Evolutionary conservation across 2,113 vertebrate species (phyloP), one percentile per base, ranked within the genome.

Genomic region (Ivindomyrus marchei): DNA sequence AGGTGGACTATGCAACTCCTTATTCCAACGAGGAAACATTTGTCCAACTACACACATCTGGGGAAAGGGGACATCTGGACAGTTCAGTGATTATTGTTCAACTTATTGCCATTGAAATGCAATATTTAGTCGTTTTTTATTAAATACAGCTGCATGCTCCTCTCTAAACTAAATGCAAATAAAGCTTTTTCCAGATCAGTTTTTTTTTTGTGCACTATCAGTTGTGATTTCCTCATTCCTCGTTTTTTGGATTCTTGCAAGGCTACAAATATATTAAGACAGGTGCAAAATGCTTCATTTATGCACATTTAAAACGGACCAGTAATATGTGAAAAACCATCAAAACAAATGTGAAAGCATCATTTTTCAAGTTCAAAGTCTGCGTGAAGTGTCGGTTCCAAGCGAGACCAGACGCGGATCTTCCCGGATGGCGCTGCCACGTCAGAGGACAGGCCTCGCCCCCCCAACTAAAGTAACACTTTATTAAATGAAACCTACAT

Each of bases 401-500:
- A 17, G 70, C 36, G 80, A 15, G 27, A 3, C 9, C 42, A 53
- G 7, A 39, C 53, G 58, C 92, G 93, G 93, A 91, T 88, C 70
- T 24, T 90, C 89, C 92, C 89, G 39, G 91, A 94, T 91, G 58
- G 42, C 90, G 91, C 91, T 96, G 97, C 97, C 98, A 98, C 98
- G 97, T 98, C 97, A 97, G 95, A 94, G 66, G 86, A 74, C 93
- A 92, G 90, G 89, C 87, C 89, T 88, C 58, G 5, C 31, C 49
- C 47, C 92, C 93, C 50, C 13, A 19, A 19, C 83, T 49, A 49
- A 80, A 42, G 74, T 39, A 19, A 80, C 62, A 27, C 1, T 4
- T 31, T 15, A 39, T 80, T 42, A 42, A 42, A 80, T 36, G 6
- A 15, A 42, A 17, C 74, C 4, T 39, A 80, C 7, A 80, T 80